phyloP scores from a whole-genome alignment of 2,797 vertebrate genomes.

The Onychomys torridus region DNA sequence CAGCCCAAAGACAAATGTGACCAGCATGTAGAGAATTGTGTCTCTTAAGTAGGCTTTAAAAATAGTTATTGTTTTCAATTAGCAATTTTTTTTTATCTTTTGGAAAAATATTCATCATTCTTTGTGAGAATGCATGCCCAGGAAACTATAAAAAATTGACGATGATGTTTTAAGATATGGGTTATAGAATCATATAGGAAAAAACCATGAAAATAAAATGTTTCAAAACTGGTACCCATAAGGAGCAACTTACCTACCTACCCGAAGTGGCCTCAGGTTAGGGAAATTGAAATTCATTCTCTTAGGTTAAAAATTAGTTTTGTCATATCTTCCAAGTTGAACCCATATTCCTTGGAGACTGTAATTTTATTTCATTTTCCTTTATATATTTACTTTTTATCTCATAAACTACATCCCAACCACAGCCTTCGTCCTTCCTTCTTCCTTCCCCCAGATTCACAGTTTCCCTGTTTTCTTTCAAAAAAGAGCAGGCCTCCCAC shows the following conservation, averaged over 20 bases:
- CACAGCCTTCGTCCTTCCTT: background rate
- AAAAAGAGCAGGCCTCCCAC: background rate
- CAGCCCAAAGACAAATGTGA: background rate
- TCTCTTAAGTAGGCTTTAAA: background rate
- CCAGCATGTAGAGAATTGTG: background rate
- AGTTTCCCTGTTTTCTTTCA: background rate
- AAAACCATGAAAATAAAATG: background rate
- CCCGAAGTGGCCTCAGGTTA: background rate
- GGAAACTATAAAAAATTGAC: slow-evolving; percentile 13
- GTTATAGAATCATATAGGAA: background rate
- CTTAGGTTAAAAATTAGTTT: background rate
- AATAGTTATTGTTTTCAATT: slow-evolving; percentile 30
- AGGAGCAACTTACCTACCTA: background rate
- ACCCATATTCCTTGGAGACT: background rate
- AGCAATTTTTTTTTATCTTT: background rate
- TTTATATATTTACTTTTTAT: background rate
- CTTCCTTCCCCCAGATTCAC: background rate
- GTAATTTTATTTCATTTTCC: background rate
- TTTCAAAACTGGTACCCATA: background rate
- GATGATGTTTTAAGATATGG: background rate
- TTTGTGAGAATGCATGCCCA: background rate
- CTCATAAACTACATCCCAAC: background rate
- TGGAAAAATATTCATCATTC: background rate
- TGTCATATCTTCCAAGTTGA: background rate
- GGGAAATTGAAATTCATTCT: background rate